phyloP scores from a whole-genome alignment of 2,888 invertebrate genomes.

The Herminia tarsipennalis region DNA sequence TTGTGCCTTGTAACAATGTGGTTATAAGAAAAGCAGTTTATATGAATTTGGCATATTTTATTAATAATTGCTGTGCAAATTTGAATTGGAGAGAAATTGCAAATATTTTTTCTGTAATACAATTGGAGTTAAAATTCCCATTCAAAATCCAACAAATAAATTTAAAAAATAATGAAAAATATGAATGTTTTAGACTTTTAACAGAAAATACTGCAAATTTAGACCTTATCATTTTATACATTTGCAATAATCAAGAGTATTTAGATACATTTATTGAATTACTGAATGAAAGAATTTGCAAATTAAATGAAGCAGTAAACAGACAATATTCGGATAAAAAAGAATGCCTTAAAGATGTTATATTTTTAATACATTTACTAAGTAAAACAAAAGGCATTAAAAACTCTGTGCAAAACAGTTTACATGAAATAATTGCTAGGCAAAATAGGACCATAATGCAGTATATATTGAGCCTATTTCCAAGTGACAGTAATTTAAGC shows the following conservation, averaged over 20 bases:
- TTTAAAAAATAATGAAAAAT: conserved; percentile 38
- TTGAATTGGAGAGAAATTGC: conserved; percentile 58
- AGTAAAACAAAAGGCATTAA: conserved; percentile 43
- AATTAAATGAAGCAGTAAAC: conserved; percentile 51
- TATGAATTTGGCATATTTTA: conserved; percentile 59
- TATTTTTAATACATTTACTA: conserved; percentile 55
- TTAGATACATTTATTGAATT: conserved; percentile 46
- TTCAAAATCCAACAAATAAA: conserved; percentile 12
- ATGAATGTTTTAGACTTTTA: conserved; percentile 46
- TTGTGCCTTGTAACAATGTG: conserved; percentile 70
- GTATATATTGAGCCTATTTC: conserved; percentile 57
- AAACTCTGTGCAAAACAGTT: conserved; percentile 18
- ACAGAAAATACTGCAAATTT: conserved; percentile 49
- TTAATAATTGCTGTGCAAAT: conserved; percentile 54
- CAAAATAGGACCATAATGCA: conserved; percentile 54
- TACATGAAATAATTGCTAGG: conserved; percentile 40
- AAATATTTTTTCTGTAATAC: conserved; percentile 50
- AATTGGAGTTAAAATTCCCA: conserved; percentile 27
- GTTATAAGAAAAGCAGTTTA: conserved; percentile 65
- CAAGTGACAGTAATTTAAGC: conserved; percentile 47
- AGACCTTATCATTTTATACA: conserved; percentile 59
- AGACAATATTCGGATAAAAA: conserved; percentile 67
- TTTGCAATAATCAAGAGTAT: conserved; percentile 49
- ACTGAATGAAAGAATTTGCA: conserved; percentile 52
- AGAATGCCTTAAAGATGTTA: conserved; percentile 57